Conservation (phyloP, 1,140 invertebrate genomes). For the Procambarus clarkii region DNA sequence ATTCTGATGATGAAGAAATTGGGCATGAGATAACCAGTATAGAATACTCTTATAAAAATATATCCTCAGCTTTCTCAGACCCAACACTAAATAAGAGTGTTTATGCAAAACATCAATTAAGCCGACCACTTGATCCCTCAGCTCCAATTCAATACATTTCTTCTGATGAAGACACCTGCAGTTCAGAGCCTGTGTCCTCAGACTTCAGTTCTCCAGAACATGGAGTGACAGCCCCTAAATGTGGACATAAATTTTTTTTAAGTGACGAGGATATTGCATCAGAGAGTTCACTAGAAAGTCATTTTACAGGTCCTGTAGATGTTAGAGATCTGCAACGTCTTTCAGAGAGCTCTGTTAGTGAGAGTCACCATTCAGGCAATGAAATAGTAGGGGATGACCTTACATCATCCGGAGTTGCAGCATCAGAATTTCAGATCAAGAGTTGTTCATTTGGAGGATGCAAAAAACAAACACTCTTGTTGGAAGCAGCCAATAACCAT, state of each 20-base stretch:
- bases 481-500: neutral
- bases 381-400: neutral
- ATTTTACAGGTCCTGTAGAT: constrained; percentile 35
- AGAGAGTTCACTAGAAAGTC: constrained; percentile 45
- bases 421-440: neutral
- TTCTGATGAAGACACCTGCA: constrained; percentile 52
- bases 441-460: constrained; percentile 6
- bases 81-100: constrained; percentile 59
- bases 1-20: constrained; percentile 52
- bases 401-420: neutral
- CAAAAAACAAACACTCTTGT: neutral
- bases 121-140: neutral
- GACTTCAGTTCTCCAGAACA: constrained; percentile 40
- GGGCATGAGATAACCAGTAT: constrained; percentile 53
- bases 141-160: constrained; percentile 58
- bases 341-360: constrained; percentile 10
- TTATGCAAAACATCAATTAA: constrained; percentile 32
- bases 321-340: neutral
- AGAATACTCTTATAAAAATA: constrained; percentile 48
- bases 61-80: constrained; percentile 54
- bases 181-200: constrained; percentile 37
- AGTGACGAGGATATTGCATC: constrained; percentile 55
- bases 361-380: neutral
- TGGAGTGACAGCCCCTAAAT: neutral
- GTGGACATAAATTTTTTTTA: constrained; percentile 53